Conservation (phyloP, 2,888 invertebrate genomes). For the Orthosia gothica region DNA sequence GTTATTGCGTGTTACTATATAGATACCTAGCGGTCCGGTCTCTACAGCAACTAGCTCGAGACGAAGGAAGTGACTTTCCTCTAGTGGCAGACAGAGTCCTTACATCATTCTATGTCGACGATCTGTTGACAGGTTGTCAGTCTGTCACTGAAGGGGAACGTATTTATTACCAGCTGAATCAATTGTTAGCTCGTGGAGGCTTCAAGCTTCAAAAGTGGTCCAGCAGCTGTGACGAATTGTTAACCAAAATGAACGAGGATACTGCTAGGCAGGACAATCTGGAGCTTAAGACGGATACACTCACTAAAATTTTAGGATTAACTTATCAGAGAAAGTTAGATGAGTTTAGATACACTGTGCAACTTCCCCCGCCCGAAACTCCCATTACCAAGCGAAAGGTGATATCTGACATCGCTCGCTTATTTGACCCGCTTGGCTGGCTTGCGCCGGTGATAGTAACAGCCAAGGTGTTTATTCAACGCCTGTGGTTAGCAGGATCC, state of each 20-base stretch:
- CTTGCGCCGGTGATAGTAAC: constrained; percentile 1
- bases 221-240: background rate
- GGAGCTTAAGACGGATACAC: background rate
- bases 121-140: background rate
- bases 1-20: background rate
- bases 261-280: background rate
- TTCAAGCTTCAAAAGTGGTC: background rate
- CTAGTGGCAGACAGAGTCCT: background rate
- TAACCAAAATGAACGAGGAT: background rate
- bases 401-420: background rate
- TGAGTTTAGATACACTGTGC: background rate
- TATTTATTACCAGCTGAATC: background rate
- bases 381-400: background rate
- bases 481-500: background rate
- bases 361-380: background rate
- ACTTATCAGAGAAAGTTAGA: background rate
- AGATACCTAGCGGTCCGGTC: background rate
- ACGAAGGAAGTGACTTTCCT: background rate
- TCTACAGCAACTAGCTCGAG: background rate
- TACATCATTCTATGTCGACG: background rate
- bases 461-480: constrained; percentile 4
- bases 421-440: background rate
- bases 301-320: background rate
- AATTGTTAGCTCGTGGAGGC: background rate
- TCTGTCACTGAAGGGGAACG: background rate